Evolutionary conservation across 2,888 invertebrate species (phyloP), one percentile per base, ranked within the genome.

Genomic region (Erebia ligea): DNA sequence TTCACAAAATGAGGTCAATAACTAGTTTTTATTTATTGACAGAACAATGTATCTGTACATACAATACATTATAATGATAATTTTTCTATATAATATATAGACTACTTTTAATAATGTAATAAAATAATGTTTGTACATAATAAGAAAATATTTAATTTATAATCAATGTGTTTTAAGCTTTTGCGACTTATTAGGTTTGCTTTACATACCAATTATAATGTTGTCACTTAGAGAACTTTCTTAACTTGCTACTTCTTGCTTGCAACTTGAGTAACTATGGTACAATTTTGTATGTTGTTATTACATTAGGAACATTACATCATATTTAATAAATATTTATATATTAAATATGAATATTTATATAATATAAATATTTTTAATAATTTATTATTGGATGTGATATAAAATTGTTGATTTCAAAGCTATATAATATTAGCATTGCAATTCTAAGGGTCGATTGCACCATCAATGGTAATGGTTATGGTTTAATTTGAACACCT

Each of bases 361-460:
- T n/a, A n/a, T n/a, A n/a, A n/a, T n/a, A n/a, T n/a, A n/a, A n/a
- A n/a, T n/a, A 25, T 13, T 13, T 11, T 13, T 25, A 21, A 13
- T 56, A 56, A 50, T 50, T n/a, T 50, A n/a, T 25, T 56, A 25
- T 58, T 58, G n/a, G 57, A 58, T 58, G 57, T 25, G 25, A n/a
- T 56, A 5, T 25, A 58, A 13, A 34, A 15, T 58, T 58, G 25
- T 17, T n/a, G 34, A 11, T 15, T 58, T 15, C n/a, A 34, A 34
- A 34, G 34, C 34, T 34, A 0, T 34, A 25, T 4, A 0, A 25
- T 25, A 25, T 34, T 6, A 34, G 34, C 34, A 34, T 34, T 34
- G 34, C 34, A 34, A 6, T 34, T 34, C 6, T 34, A 34, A 34
- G 34, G 25, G 6, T 34, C 6, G 6, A 34, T 34, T 25, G 25